These are phyloP conservation scores for Tachycineta bicolor DNA, from an alignment of 2,113 vertebrate genomes.

Conservation along the genomic window DNA sequence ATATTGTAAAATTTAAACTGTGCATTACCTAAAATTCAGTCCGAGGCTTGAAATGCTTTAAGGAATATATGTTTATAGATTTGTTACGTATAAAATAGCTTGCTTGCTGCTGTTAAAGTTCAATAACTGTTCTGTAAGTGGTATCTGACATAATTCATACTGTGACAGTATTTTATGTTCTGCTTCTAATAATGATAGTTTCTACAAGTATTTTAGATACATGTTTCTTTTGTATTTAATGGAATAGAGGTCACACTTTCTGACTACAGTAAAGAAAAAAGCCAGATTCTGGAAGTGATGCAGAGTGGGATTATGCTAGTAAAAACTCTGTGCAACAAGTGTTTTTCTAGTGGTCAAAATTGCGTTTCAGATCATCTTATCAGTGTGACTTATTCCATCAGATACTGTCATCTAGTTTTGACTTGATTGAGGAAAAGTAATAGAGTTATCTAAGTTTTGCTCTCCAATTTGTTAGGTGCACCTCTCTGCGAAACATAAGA, in stretches of 20 bases:
- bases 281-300: neutral
- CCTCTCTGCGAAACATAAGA: slow-evolving; percentile 95
- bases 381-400: slow-evolving; percentile 78
- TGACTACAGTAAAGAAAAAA: neutral
- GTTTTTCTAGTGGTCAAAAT: slow-evolving; percentile 40
- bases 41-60: slow-evolving; percentile 60
- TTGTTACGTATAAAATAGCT: slow-evolving; percentile 69
- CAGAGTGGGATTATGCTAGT: slow-evolving; percentile 15
- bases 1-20: slow-evolving; percentile 48
- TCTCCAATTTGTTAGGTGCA: slow-evolving; percentile 88
- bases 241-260: slow-evolving; percentile 71
- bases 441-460: neutral
- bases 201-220: slow-evolving; percentile 52
- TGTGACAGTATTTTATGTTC: slow-evolving; percentile 67
- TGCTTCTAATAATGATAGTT: slow-evolving; percentile 65
- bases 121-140: slow-evolving; percentile 72
- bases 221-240: slow-evolving; percentile 73
- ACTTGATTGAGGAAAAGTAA: neutral
- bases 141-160: slow-evolving; percentile 69
- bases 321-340: neutral
- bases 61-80: slow-evolving; percentile 72
- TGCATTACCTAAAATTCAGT: neutral
- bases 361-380: neutral
- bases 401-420: slow-evolving; percentile 62
- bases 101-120: slow-evolving; percentile 77